These are phyloP conservation scores for Cliona cf. orientalis DNA, from an alignment of 37 sponge, comb jelly and placozoan species.

Conservation along the genomic window DNA sequence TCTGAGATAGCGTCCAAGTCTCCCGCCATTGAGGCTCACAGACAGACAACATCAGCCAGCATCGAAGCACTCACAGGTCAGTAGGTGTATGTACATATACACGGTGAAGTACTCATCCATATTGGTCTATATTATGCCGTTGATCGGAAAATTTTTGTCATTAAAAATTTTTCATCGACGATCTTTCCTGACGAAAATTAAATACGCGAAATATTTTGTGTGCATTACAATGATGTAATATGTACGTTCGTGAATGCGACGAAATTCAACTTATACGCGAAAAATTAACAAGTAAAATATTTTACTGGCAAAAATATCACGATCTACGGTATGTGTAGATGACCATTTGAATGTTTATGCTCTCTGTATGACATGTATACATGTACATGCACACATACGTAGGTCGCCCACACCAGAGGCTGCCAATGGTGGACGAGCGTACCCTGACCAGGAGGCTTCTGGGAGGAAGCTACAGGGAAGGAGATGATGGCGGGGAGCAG, in stretches of 20 bases:
- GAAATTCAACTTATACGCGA: no score
- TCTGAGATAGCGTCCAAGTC: slow-evolving; percentile 71
- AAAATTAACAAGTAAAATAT: no score
- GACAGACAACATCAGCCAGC: slow-evolving; percentile 49
- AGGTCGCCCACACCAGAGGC: background rate
- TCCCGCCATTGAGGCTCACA: slow-evolving; percentile 56
- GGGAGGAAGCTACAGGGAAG: background rate
- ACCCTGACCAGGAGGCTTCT: slow-evolving; percentile 9
- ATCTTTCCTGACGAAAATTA: background rate
- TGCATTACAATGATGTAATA: no score
- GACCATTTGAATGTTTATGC: no score
- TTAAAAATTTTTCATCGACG: background rate
- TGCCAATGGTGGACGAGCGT: background rate
- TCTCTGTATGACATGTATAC: no score
- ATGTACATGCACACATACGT: background rate
- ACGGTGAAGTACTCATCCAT: background rate
- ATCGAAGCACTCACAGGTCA: slow-evolving; percentile 42
- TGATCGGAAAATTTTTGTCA: background rate
- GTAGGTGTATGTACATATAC: background rate
- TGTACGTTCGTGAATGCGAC: no score
- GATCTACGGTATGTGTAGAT: no score
- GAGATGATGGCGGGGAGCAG: background rate
- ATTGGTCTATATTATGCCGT: background rate
- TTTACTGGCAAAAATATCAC: no score
- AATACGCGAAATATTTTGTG: background rate